Conservation (phyloP, 2,113 vertebrate species). For the Propithecus coquereli region DNA sequence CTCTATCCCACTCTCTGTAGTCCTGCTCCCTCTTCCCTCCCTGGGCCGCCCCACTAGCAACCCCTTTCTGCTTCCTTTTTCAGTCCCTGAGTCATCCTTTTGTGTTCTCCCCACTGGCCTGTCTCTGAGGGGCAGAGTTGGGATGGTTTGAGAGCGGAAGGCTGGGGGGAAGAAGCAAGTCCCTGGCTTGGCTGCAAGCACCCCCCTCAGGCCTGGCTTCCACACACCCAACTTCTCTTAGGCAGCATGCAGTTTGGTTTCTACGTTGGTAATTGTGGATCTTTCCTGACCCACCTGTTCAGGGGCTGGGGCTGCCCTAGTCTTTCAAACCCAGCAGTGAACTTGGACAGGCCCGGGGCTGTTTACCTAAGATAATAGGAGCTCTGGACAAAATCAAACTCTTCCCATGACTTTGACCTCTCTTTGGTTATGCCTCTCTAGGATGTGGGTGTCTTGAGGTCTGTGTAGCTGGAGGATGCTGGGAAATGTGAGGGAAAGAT, state of each 20-base stretch:
- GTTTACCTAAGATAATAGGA: background rate
- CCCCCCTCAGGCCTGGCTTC: background rate
- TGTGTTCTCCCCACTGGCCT: background rate
- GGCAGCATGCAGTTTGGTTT: background rate
- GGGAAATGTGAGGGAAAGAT: background rate
- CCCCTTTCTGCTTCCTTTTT: background rate
- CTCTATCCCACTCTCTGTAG: no score
- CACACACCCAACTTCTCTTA: background rate
- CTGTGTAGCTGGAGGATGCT: background rate
- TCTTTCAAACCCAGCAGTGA: background rate
- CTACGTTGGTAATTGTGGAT: background rate
- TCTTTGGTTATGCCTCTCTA: background rate
- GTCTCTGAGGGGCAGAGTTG: background rate
- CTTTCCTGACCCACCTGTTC: background rate
- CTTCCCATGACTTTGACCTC: background rate
- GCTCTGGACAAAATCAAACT: background rate
- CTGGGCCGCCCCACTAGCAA: background rate
- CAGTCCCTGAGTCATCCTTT: background rate
- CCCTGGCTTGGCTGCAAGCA: background rate
- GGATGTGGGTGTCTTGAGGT: background rate
- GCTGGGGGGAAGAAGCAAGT: background rate
- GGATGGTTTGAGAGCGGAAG: background rate
- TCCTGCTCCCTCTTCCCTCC: background rate
- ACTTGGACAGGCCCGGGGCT: background rate
- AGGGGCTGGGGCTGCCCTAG: background rate